phyloP scores from a whole-genome alignment of 2,888 invertebrate species.

The Suillia variegata region DNA sequence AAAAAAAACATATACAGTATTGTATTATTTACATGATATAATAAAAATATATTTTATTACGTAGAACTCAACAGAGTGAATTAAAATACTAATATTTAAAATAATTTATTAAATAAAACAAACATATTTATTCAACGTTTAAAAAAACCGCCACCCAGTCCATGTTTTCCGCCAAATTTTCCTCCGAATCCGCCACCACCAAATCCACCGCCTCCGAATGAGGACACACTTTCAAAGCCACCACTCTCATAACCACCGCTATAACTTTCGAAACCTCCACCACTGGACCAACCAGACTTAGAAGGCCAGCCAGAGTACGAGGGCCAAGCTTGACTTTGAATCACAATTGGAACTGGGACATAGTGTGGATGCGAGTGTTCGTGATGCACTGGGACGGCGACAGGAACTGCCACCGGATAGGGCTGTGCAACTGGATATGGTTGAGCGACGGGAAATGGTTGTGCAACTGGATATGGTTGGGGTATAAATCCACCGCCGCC shows the following conservation, averaged over 20 bases:
- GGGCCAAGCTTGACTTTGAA: conserved; percentile 37
- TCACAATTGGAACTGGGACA: conserved; percentile 32
- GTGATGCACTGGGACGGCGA: conserved; percentile 26
- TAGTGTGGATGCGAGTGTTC: conserved; percentile 32
- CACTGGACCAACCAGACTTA: conserved; percentile 17
- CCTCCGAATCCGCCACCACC: conserved; percentile 29
- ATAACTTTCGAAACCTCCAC: background rate
- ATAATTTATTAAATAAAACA: no score
- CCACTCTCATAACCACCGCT: no score
- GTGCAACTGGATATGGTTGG: conserved; percentile 25
- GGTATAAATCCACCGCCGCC: background rate
- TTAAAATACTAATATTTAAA: background rate
- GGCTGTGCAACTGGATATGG: conserved; percentile 24
- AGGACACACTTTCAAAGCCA: conserved; percentile 32
- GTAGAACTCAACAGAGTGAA: no score
- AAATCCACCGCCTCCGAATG: conserved; percentile 11
- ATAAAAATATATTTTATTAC: no score
- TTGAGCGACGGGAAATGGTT: conserved; percentile 38
- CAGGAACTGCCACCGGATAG: conserved; percentile 19
- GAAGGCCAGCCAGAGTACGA: no score
- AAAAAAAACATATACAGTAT: no score
- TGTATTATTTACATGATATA: no score
- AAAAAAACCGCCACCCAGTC: conserved; percentile 13
- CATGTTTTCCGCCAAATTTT: conserved; percentile 23
- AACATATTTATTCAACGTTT: no score